Percentiles rank a stretch among this genome's conserved stretches.
phyloP scores from a whole-genome alignment of 1,140 invertebrate species.

The Ceratoteleas bidentatus region DNA sequence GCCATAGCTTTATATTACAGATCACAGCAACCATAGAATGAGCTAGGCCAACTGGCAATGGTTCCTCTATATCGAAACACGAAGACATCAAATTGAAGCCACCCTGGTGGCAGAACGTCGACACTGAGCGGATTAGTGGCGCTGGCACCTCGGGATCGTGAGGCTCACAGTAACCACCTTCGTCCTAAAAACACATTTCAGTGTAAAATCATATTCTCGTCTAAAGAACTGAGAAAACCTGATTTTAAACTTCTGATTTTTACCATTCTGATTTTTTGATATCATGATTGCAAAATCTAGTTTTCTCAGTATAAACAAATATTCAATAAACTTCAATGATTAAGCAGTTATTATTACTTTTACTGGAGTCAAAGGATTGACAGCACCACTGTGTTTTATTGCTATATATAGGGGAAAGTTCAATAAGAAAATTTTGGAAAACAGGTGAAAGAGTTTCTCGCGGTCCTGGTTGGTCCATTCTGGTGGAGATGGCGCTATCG shows the following conservation, averaged over 20 bases:
- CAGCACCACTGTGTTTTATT: constrained; percentile 88
- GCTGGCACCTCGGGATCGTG: constrained; percentile 96
- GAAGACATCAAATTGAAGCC: constrained; percentile 92
- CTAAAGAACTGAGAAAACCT: too few species aligned
- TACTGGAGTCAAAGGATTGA: constrained; percentile 76
- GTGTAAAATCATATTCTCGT: too few species aligned
- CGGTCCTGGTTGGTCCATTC: constrained; percentile 88
- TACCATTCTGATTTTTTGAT: too few species aligned
- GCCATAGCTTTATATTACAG: constrained; percentile 96
- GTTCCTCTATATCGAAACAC: constrained; percentile 91
- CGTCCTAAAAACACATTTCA: constrained; percentile 77
- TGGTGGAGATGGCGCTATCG: constrained; percentile 53
- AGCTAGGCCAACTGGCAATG: constrained; percentile 91
- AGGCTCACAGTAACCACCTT: constrained; percentile 90
- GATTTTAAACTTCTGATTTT: too few species aligned
- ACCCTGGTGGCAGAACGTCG: constrained; percentile 93
- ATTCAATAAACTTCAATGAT: too few species aligned
- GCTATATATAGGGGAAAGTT: constrained; percentile 96
- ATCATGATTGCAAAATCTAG: too few species aligned
- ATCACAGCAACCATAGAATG: constrained; percentile 95
- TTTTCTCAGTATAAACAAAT: too few species aligned
- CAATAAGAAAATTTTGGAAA: constrained; percentile 90
- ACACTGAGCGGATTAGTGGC: constrained; percentile 93
- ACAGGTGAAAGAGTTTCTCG: constrained; percentile 89
- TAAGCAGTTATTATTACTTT: too few species aligned